Percentiles rank a stretch among this genome's conserved stretches.
These are phyloP conservation scores for Druon quercuslanigerum DNA, from an alignment of 1,140 invertebrate genomes.

Conservation along the genomic window DNA sequence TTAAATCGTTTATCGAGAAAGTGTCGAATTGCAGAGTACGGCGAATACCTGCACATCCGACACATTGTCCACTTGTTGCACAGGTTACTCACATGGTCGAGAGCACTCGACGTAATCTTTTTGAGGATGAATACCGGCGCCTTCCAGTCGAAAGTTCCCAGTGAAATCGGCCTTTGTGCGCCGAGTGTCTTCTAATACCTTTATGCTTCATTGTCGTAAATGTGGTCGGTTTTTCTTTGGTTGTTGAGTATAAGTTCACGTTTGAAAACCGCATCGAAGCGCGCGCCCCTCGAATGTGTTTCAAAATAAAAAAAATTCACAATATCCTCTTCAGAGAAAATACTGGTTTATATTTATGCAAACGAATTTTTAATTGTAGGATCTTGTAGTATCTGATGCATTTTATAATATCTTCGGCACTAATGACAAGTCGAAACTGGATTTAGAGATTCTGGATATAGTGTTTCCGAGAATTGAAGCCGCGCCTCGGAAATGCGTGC, in stretches of 20 bases:
- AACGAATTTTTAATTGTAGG: too few species aligned
- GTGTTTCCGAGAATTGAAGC: too few species aligned
- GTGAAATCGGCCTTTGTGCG: background rate
- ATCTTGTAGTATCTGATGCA: too few species aligned
- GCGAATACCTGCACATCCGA: slow-evolving; percentile 12
- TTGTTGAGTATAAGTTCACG: slow-evolving; percentile 53
- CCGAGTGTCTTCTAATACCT: slow-evolving; percentile 47
- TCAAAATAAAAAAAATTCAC: too few species aligned
- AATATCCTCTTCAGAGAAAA: too few species aligned
- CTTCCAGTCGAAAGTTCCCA: slow-evolving; percentile 46
- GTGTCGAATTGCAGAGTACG: slow-evolving; percentile 23
- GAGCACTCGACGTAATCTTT: slow-evolving; percentile 59
- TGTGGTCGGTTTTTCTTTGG: slow-evolving; percentile 18
- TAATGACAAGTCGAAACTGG: too few species aligned
- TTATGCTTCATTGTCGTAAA: slow-evolving; percentile 52
- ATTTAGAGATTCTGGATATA: too few species aligned
- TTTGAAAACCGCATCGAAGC: slow-evolving; percentile 54
- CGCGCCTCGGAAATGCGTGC: too few species aligned
- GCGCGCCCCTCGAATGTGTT: background rate
- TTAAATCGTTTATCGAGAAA: slow-evolving; percentile 20
- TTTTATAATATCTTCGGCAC: too few species aligned
- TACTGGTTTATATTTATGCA: too few species aligned
- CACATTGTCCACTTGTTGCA: too few species aligned
- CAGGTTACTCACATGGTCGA: background rate
- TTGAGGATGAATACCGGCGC: slow-evolving; percentile 55